Evolutionary conservation across 2,888 invertebrate species (phyloP).

Genomic region (Coronaproctus castanopsis): DNA sequence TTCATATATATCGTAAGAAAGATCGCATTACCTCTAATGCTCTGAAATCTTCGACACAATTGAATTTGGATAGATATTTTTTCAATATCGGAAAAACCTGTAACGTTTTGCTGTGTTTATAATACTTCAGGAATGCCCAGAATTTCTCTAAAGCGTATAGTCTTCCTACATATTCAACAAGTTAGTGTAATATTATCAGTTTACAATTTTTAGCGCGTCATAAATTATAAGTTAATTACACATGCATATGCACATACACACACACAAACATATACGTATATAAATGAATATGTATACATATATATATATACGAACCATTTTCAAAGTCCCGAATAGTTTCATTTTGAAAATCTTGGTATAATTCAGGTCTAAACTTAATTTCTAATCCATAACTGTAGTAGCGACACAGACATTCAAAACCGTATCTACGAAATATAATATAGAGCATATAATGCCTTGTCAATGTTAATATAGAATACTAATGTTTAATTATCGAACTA

Average conservation of each 20-base stretch:
- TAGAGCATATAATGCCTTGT: conserved; percentile 4
- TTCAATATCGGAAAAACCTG: conserved; percentile 52
- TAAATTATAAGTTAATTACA: no score
- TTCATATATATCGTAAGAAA: no score
- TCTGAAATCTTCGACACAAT: conserved; percentile 74
- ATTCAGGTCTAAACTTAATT: conserved; percentile 79
- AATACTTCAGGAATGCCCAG: conserved; percentile 97
- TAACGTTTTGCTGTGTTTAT: conserved; percentile 54
- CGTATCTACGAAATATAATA: conserved; percentile 29
- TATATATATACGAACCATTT: conserved; percentile 43
- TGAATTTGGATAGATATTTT: conserved; percentile 54
- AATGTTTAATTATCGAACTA: neutral
- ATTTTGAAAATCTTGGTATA: conserved; percentile 87
- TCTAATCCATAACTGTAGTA: conserved; percentile 97
- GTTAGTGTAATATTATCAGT: conserved; percentile 4
- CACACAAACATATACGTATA: no score
- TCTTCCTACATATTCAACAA: conserved; percentile 42
- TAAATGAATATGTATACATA: no score
- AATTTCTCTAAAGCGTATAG: conserved; percentile 97
- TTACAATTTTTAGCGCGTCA: no score
- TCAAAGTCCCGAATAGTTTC: conserved; percentile 81
- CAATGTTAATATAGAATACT: neutral
- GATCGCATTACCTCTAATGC: conserved; percentile 52
- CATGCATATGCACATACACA: no score
- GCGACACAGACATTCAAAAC: conserved; percentile 57